Evolutionary conservation across 1,140 invertebrate genomes (phyloP), one percentile per base, ranked within the genome.

Genomic region (Drosophila lacteicornis): DNA sequence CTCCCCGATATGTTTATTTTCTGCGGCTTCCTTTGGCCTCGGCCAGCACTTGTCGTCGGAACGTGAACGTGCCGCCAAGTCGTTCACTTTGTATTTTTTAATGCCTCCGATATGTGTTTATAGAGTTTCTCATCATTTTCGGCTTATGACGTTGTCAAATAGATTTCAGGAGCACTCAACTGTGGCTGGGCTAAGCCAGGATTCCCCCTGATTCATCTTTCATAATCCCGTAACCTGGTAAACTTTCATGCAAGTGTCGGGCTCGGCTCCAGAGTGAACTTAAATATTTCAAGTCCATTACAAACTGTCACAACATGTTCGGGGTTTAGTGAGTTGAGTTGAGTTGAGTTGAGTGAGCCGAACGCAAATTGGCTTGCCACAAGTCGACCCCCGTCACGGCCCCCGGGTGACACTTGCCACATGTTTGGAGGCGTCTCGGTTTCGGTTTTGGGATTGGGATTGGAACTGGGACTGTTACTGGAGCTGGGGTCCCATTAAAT

Each of bases 211-310:
- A 68, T 79, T 42, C 46, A 47, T 55, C 38, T 15, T 50, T 50
- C 30, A 79, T 42, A 76, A 49, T 42, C 42, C 33, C 12, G 17
- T 38, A 22, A 47, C 38, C 53, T 25, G 42, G 25, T 53, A 69
- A 56, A 51, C 47, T 45, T 53, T 53, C 6, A 30, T 30, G 27
- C 6, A 38, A 56, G 62, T 55, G 73, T 57, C 61, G 17, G 50
- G 27, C 49, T 0, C 6, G n/a, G 11, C 30, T 36, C 17, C 22
- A 30, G 57, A 56, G 49, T 43, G 38, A 47, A 47, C 81, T 76
- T 70, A 63, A 80, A 59, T 83, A 84, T 84, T 84, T 67, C 57
- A 77, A 77, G 74, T 53, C 75, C 75, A 77, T 77, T 77, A 77
- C 75, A 68, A 77, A 77, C 74, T 77, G 75, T 77, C 75, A 77